phyloP scores from a whole-genome alignment of 2,888 invertebrate species.

The Druceiella hillmani region DNA sequence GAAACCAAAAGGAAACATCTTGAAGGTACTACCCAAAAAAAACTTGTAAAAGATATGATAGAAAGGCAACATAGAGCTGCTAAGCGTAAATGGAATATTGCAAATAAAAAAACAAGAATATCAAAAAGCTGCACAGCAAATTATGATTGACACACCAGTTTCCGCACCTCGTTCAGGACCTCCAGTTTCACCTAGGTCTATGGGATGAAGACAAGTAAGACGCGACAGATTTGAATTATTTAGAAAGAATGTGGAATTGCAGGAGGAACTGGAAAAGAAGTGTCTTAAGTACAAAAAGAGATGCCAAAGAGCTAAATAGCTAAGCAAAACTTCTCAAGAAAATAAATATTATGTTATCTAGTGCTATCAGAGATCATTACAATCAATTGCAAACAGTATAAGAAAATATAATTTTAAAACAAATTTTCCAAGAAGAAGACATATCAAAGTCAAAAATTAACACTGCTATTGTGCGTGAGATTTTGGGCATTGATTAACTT shows the following conservation, averaged over 20 bases:
- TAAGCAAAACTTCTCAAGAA: no score
- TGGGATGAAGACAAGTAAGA: conserved; percentile 11
- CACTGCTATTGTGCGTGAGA: conserved; percentile 9
- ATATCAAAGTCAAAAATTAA: conserved; percentile 9
- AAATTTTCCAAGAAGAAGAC: conserved; percentile 11
- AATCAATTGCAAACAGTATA: conserved; percentile 5
- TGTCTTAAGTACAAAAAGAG: conserved; percentile 12
- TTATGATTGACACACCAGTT: conserved; percentile 6
- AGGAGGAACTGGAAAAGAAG: conserved; percentile 8
- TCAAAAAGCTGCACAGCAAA: conserved; percentile 10
- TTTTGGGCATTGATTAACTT: conserved; percentile 10
- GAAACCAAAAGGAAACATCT: no score
- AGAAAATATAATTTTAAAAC: conserved; percentile 10
- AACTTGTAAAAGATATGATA: no score
- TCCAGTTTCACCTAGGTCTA: conserved; percentile 4
- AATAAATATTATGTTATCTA: neutral
- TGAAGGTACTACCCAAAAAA: no score
- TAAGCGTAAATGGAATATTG: no score
- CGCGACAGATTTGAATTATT: conserved; percentile 11
- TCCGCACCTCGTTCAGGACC: conserved; percentile 1
- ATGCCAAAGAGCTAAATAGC: no score
- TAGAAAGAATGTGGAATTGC: conserved; percentile 10
- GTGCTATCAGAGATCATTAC: conserved; percentile 3
- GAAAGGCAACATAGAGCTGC: no score
- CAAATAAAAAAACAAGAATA: no score